phyloP scores from a whole-genome alignment of 2,888 invertebrate genomes.

The Rhopalosiphum nymphaeae region DNA sequence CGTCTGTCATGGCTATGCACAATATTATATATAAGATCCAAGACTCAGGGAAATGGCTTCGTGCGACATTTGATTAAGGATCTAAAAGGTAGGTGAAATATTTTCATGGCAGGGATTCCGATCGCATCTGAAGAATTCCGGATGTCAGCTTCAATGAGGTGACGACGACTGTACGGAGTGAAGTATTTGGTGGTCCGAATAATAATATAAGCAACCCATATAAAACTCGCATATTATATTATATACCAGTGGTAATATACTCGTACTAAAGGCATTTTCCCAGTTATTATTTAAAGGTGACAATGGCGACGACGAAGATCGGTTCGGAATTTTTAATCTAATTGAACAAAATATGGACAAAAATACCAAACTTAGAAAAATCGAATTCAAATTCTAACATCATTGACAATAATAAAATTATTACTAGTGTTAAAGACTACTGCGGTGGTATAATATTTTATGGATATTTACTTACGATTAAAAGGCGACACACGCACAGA shows the following conservation, averaged over 20 bases:
- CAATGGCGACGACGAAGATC: neutral
- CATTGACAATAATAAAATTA: neutral
- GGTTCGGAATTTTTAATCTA: slow-evolving; percentile 37
- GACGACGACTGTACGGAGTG: neutral
- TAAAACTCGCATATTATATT: neutral
- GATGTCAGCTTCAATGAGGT: neutral
- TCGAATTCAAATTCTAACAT: neutral
- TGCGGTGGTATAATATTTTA: neutral
- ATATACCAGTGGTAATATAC: neutral
- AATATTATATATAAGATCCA: neutral
- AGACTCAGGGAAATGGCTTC: neutral
- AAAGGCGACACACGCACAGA: neutral
- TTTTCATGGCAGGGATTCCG: neutral
- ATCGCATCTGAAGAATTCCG: slow-evolving; percentile 7
- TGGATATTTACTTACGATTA: neutral
- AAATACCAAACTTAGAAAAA: neutral
- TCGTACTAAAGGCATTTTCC: neutral
- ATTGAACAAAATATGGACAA: neutral
- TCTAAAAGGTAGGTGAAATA: slow-evolving; percentile 33
- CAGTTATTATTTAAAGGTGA: neutral
- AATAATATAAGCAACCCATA: neutral
- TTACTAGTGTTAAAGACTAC: neutral
- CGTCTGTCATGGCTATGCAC: neutral
- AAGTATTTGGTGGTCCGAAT: neutral
- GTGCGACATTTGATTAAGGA: neutral